Conservation (phyloP, 2,113 vertebrate species). For the Podilymbus podiceps region DNA sequence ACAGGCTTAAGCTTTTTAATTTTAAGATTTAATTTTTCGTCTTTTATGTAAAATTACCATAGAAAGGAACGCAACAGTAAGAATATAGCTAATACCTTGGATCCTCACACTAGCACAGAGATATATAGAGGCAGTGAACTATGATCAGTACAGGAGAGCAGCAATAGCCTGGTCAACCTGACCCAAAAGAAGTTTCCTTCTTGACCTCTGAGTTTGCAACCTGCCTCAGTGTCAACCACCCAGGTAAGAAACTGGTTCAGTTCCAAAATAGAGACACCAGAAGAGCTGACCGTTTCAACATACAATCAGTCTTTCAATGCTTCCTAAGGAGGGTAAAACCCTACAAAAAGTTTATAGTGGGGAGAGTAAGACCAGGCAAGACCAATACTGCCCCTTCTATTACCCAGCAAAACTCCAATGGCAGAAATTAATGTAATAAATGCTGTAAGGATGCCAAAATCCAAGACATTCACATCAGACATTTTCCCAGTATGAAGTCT, state of each 20-base stretch:
- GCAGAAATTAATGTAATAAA: neutral
- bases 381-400: neutral
- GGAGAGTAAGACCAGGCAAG: neutral
- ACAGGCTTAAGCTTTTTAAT: neutral
- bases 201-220: neutral
- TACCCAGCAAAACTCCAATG: neutral
- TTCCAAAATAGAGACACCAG: neutral
- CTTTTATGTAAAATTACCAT: neutral
- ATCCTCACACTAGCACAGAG: neutral
- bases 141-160: neutral
- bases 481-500: neutral
- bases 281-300: neutral
- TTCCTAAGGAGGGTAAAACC: neutral
- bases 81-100: neutral
- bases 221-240: neutral
- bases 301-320: fast-evolving
- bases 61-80: neutral
- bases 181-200: neutral
- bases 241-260: neutral
- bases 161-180: neutral
- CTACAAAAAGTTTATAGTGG: no score
- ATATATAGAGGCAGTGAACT: neutral
- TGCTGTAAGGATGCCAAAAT: neutral
- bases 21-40: neutral
- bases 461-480: neutral